Evolutionary conservation across 2,113 vertebrate genomes (phyloP).

Genomic region (Lophura nycthemera): DNA sequence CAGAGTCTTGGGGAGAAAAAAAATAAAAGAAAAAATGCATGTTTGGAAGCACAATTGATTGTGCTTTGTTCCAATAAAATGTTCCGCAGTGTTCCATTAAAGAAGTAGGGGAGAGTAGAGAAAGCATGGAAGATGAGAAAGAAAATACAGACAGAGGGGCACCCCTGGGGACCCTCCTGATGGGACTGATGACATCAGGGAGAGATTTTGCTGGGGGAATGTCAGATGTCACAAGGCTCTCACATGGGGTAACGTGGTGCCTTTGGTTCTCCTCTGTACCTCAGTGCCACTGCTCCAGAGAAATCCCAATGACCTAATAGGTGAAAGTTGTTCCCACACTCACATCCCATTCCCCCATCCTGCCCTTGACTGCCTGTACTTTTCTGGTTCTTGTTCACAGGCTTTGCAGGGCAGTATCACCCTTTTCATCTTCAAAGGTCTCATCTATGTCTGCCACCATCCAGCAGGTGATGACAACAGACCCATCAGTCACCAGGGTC

Average conservation of each 20-base stretch:
- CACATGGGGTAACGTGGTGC: rapidly evolving
- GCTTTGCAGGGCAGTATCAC: background rate
- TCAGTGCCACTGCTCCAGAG: background rate
- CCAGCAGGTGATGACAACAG: background rate
- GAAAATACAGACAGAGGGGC: background rate
- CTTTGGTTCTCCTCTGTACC: background rate
- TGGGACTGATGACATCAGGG: rapidly evolving
- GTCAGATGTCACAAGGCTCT: background rate
- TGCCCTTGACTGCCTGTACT: background rate
- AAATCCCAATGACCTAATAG: background rate
- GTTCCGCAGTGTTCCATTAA: background rate
- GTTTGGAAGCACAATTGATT: background rate
- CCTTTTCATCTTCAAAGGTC: background rate
- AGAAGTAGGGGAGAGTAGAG: background rate
- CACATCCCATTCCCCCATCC: background rate
- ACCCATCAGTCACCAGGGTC: background rate
- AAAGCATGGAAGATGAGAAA: background rate
- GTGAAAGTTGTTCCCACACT: rapidly evolving
- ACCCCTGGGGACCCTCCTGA: background rate
- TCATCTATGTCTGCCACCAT: background rate
- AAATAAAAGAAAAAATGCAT: background rate
- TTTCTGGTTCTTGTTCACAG: background rate
- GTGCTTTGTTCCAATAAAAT: background rate
- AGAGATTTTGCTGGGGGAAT: rapidly evolving
- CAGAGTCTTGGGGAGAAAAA: background rate